These are phyloP conservation scores for Sycobia sp. DNA, from an alignment of 1,140 invertebrate genomes.

Conservation along the genomic window DNA sequence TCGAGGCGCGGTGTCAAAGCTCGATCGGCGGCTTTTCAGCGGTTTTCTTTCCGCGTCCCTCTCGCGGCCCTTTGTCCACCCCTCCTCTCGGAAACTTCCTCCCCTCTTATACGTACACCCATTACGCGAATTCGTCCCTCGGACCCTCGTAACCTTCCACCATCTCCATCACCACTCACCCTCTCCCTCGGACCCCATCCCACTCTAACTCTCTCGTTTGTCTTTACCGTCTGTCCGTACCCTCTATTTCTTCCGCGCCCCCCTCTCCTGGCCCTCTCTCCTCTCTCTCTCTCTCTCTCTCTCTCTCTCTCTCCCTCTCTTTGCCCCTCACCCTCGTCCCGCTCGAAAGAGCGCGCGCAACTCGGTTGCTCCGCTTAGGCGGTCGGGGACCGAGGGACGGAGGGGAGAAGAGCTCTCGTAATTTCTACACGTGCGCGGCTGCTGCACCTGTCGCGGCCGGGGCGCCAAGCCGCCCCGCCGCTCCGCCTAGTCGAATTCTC, in stretches of 20 bases:
- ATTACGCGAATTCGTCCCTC: slow-evolving; percentile 24
- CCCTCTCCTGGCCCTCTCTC: too few species aligned
- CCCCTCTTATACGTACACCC: slow-evolving; percentile 6
- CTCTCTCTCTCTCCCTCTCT: neutral
- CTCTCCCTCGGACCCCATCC: neutral
- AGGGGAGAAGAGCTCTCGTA: slow-evolving; percentile 16
- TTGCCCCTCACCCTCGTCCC: neutral
- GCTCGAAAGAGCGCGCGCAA: neutral
- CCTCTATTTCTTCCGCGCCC: too few species aligned
- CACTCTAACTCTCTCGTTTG: neutral
- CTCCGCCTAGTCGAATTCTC: neutral
- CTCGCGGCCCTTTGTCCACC: neutral
- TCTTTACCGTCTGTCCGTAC: too few species aligned
- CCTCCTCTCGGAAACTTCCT: slow-evolving; percentile 13
- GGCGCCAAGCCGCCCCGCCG: neutral
- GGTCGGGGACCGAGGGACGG: neutral
- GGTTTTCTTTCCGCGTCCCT: neutral
- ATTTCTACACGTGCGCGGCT: slow-evolving; percentile 19
- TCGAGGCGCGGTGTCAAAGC: neutral
- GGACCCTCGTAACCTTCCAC: slow-evolving; percentile 15
- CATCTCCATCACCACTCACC: too few species aligned
- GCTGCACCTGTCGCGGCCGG: slow-evolving; percentile 30
- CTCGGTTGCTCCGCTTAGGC: slow-evolving; percentile 13
- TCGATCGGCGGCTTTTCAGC: neutral
- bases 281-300: neutral